Base-by-base conservation (phyloP, 2,113 vertebrate genomes). In the human region DNA sequence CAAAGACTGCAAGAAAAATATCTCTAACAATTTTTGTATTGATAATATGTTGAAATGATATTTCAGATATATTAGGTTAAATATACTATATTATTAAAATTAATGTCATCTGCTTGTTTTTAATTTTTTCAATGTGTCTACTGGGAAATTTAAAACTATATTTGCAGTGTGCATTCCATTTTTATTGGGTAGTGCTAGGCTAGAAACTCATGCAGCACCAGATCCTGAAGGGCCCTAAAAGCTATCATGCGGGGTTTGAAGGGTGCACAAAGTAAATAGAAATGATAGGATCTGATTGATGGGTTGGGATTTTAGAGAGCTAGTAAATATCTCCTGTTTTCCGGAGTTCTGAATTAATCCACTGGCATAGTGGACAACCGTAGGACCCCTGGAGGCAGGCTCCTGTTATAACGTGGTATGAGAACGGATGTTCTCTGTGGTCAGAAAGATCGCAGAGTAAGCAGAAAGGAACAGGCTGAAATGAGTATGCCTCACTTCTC, bases 401-500 rank as follows among this genome's bases (percentile, higher is more conserved):
- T 32, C 57, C 13, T 14, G 13, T n/a, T 12, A 9, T 7, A 8
- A 2, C 2, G 2, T 0, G 8, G 17, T 5, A 3, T 2, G 20
- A 17, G 25, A 8, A 32, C 35, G 25, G 12, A 43, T 6, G 14
- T 10, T 38, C 40, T 25, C 68, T 23, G 43, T 1, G 50, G 25
- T 1, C 12, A 48, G 45, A 43, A 52, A 16, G 38, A 30, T 4
- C 38, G 55, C 35, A 20, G 45, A 48, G 38, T 2, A 40, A 75
- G 57, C 25, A 30, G 30, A 64, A 22, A 27, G 45, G 32, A 22
- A 11, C 14, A 5, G 27, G 12, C 27, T 23, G 50, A 25, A 25
- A 20, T 0, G 27, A 38, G 11, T 0, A 7, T 11, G 4, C 8
- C 30, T 10, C 27, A 38, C 27, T 45, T 32, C 50, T 57, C 66